Evolutionary conservation across 2,797 vertebrate genomes (phyloP).

Genomic region (Poecile montanus): DNA sequence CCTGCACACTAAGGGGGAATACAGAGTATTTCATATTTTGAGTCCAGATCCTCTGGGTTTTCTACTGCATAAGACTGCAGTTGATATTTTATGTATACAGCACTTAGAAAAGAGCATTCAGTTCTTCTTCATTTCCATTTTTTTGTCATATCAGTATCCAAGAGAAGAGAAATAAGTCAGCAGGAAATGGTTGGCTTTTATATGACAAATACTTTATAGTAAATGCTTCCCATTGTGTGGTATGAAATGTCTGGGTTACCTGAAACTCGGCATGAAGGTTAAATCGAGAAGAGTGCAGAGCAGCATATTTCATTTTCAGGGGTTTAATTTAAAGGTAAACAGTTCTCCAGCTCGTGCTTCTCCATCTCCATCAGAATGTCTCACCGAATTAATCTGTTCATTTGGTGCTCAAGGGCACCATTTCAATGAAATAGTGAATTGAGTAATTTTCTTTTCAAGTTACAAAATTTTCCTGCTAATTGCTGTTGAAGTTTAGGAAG

Average conservation of each 20-base stretch:
- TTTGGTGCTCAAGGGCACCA: not conserved
- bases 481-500: not conserved
- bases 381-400: not conserved
- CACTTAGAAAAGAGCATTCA: not conserved
- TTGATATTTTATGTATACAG: constrained; percentile 35
- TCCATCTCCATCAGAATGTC: not conserved
- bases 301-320: not conserved
- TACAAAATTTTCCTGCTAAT: not conserved
- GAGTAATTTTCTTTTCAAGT: not conserved
- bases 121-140: constrained; percentile 5
- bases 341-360: not conserved
- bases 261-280: not conserved
- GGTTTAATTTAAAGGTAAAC: constrained; percentile 1
- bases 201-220: not conserved
- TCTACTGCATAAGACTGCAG: not conserved
- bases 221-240: not conserved
- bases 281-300: not conserved
- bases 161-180: constrained; percentile 9
- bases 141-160: not conserved
- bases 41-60: not conserved
- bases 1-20: not conserved
- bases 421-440: not conserved
- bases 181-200: not conserved
- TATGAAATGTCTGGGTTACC: not conserved
- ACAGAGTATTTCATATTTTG: not conserved